These are phyloP conservation scores for Siderastrea siderea DNA, from an alignment of 92 coral and sea anemone species.

Conservation along the genomic window DNA sequence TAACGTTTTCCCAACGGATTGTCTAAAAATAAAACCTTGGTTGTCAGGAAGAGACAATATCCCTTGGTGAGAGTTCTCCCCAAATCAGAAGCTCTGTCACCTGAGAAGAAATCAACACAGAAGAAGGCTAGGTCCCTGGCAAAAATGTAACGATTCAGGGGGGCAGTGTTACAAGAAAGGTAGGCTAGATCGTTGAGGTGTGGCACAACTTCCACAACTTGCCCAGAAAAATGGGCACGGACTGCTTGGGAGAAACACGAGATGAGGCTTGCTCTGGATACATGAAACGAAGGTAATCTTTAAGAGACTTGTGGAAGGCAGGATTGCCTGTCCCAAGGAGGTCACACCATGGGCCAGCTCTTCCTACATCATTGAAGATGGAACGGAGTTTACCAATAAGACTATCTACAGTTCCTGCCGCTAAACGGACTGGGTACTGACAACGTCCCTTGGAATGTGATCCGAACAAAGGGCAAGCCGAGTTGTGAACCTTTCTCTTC, in stretches of 20 bases:
- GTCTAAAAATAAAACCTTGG: conserved; percentile 21
- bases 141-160: conserved; percentile 12
- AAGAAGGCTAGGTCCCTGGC: conserved; percentile 36
- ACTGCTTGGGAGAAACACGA: conserved; percentile 44
- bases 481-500: background rate
- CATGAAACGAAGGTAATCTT: conserved; percentile 19
- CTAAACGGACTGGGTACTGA: conserved; percentile 11
- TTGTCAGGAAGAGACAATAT: conserved; percentile 21
- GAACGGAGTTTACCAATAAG: conserved; percentile 17
- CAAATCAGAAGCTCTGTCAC: conserved; percentile 36
- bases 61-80: conserved; percentile 22
- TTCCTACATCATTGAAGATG: conserved; percentile 9
- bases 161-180: background rate
- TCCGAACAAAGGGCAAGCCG: conserved; percentile 12
- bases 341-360: conserved; percentile 12
- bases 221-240: conserved; percentile 28
- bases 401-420: conserved; percentile 1
- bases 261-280: conserved; percentile 24
- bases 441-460: conserved; percentile 8
- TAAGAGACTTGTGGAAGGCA: conserved; percentile 1
- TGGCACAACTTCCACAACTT: background rate
- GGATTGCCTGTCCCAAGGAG: conserved; percentile 26
- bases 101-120: conserved; percentile 30
- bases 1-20: conserved; percentile 41
- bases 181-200: background rate